These are phyloP conservation scores for Canis aureus DNA, from an alignment of 2,113 vertebrate species.

Conservation along the genomic window DNA sequence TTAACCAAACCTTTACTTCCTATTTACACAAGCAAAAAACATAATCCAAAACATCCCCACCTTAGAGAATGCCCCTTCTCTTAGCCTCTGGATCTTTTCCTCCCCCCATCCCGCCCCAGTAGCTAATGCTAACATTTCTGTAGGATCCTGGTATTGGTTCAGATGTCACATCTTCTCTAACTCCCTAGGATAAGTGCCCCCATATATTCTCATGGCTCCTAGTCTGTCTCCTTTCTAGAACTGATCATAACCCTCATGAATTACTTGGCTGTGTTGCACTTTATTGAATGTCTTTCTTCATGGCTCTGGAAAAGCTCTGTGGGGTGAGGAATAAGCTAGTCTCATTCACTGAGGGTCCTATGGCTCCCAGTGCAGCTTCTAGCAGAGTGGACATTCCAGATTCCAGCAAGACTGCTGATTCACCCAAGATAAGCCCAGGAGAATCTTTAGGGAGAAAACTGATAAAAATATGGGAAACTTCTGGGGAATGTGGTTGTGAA, in stretches of 20 bases:
- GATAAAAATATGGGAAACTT: neutral
- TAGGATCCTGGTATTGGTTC: neutral
- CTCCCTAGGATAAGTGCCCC: neutral
- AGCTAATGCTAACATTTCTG: neutral
- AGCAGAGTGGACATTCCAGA: neutral
- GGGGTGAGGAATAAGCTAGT: neutral
- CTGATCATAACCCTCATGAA: too few relatives aligned
- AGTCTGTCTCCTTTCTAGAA: neutral
- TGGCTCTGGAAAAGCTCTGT: neutral
- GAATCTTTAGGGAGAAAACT: neutral
- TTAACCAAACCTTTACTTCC: slow-evolving; percentile 69
- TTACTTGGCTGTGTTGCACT: neutral
- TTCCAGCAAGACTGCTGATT: neutral
- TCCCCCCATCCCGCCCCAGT: rapidly evolving
- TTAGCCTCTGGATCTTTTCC: neutral
- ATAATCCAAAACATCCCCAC: neutral
- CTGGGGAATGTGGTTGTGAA: neutral
- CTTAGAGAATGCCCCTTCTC: neutral
- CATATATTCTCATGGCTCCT: neutral
- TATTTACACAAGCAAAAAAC: slow-evolving; percentile 71
- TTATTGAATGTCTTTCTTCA: neutral
- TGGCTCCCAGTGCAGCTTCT: neutral
- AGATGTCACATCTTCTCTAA: neutral
- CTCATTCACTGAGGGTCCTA: neutral
- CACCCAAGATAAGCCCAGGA: neutral